These are phyloP conservation scores for Tyria jacobaeae DNA, from an alignment of 2,888 invertebrate genomes.

Conservation along the genomic window DNA sequence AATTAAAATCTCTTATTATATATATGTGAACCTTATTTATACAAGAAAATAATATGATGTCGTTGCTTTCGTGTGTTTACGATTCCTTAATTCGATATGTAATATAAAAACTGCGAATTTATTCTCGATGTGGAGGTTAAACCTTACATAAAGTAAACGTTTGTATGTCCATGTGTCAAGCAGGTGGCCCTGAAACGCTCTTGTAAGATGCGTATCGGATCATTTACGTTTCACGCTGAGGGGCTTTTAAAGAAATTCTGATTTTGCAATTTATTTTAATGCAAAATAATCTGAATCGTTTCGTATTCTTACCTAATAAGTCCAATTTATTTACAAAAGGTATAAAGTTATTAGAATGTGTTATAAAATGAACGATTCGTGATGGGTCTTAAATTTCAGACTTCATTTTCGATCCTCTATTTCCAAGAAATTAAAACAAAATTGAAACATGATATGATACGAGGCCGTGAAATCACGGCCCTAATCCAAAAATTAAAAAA, in stretches of 20 bases:
- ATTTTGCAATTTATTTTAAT: constrained; percentile 76
- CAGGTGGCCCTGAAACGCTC: constrained; percentile 73
- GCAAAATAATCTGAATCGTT: constrained; percentile 61
- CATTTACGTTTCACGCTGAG: constrained; percentile 74
- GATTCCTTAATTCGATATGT: constrained; percentile 72
- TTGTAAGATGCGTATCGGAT: constrained; percentile 62
- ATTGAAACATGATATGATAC: constrained; percentile 58
- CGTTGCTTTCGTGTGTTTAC: constrained; percentile 57
- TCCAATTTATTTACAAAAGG: constrained; percentile 55
- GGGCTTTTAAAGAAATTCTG: constrained; percentile 63
- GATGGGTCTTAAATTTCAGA: constrained; percentile 47
- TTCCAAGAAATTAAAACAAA: constrained; percentile 51
- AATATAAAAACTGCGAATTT: constrained; percentile 80
- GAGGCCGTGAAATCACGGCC: constrained; percentile 52
- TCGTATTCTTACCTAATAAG: constrained; percentile 55
- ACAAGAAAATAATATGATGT: constrained; percentile 57
- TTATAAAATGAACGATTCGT: constrained; percentile 40
- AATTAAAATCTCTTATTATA: constrained; percentile 50
- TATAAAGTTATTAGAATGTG: constrained; percentile 65
- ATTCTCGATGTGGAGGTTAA: constrained; percentile 65
- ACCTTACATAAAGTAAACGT: constrained; percentile 72
- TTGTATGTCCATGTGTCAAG: constrained; percentile 74
- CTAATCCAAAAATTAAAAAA: constrained; percentile 43
- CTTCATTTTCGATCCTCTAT: constrained; percentile 44
- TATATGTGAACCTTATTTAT: constrained; percentile 52